Conservation (phyloP, 2,113 vertebrate genomes). For the Boulengeromyrus knoepffleri region DNA sequence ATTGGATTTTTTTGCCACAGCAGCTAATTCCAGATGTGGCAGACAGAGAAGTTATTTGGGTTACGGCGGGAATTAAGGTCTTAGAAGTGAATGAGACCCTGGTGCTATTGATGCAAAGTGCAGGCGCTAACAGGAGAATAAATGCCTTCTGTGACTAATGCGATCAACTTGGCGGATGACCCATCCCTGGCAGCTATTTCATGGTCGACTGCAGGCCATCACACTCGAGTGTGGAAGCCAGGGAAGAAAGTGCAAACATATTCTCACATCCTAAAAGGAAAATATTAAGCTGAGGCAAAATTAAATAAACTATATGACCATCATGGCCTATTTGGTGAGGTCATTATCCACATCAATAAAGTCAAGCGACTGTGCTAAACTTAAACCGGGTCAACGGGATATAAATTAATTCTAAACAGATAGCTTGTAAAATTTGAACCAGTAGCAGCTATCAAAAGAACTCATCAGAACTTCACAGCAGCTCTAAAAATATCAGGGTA, state of each 20-base stretch:
- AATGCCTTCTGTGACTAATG: constrained; percentile 1
- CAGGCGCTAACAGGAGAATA: not conserved
- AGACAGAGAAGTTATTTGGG: not conserved
- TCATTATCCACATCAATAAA: not conserved
- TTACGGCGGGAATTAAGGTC: not conserved
- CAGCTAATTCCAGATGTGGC: not conserved
- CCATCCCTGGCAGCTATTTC: not conserved
- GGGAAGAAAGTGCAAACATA: not conserved
- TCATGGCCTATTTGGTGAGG: not conserved
- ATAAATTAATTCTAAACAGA: not conserved
- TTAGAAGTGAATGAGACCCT: not conserved
- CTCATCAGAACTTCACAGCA: not conserved
- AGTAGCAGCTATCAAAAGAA: not conserved
- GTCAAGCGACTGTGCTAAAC: not conserved
- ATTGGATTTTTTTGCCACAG: not conserved
- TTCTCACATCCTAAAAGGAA: not conserved
- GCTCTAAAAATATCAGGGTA: not conserved
- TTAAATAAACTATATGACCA: not conserved
- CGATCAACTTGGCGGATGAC: not conserved
- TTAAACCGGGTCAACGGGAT: not conserved
- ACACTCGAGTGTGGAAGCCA: not conserved
- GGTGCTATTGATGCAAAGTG: not conserved
- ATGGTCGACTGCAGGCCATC: not conserved
- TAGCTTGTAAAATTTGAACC: not conserved
- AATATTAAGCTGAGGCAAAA: not conserved